A percentile compares a stretch with the other conserved stretches of the same genome.
Evolutionary conservation across 2,797 vertebrate genomes (phyloP).

Genomic region (Tolypeutes matacus): DNA sequence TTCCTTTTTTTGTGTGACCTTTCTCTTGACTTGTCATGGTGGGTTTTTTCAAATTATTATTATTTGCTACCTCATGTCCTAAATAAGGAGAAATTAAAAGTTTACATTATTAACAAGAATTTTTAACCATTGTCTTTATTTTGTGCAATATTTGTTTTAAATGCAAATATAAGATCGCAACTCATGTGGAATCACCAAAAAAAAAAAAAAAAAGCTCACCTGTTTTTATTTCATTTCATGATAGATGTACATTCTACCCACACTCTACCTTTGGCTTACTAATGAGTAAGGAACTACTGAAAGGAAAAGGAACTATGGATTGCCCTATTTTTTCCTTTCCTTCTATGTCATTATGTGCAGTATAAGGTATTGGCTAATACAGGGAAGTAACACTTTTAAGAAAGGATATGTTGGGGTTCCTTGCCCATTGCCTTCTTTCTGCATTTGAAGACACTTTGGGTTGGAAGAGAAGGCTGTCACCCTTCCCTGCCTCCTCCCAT

Average conservation of each 20-base stretch:
- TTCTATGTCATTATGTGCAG: neutral
- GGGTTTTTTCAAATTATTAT: neutral
- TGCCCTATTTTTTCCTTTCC: neutral
- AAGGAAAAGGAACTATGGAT: neutral
- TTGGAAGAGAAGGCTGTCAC: no score
- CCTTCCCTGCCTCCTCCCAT: fast-evolving
- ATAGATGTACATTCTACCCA: neutral
- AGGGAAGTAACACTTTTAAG: neutral
- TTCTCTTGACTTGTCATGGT: neutral
- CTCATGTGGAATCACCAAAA: neutral
- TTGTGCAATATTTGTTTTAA: neutral
- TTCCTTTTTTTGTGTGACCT: neutral
- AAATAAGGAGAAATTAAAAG: neutral
- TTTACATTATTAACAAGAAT: neutral
- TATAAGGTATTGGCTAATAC: neutral
- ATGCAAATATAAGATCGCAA: neutral
- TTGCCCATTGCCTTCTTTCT: neutral
- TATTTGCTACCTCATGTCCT: neutral
- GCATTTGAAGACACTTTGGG: no score
- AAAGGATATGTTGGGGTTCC: neutral
- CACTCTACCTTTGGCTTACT: neutral
- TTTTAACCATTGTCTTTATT: neutral
- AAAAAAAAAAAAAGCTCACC: neutral
- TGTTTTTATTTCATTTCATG: neutral
- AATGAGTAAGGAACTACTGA: neutral